Base-by-base conservation (phyloP, 2,113 vertebrate genomes). In the Corynorhinus townsendii region DNA sequence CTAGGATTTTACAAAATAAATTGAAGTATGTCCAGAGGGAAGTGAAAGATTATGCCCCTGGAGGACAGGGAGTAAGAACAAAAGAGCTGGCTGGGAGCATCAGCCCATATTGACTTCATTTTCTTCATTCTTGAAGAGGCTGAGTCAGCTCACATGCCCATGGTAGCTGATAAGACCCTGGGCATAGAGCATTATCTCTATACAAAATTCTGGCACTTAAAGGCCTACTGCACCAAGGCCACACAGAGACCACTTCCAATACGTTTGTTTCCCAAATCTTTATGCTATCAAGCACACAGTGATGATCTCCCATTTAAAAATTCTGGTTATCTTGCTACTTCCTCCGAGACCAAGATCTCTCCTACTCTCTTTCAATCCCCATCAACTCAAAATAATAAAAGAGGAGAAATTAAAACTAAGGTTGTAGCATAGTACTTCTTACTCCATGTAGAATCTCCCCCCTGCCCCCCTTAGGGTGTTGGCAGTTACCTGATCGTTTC, bases 401-500 rank as follows among this genome's bases (percentile, higher is more conserved):
- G 43, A 43, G 49, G 33, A 82, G 30, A 73, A 79, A 64, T 81
- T 14, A 84, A 94, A 90, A 45, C n/a, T 40, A 54, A 92, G 45
- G 69, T 38, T 24, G 45, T 4, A 38, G 49, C 28, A 72, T 15
- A 64, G n/a, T 14, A 28, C 47, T 81, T 69, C 28, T 47, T 91
- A 17, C 54, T 28, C 28, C 17, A 8, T 3, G 8, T 0, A 17
- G 71, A 59, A 82, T 0, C 49, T 16, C 16, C 10, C 2, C 28
- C n/a, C n/a, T n/a, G n/a, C n/a, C n/a, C 14, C 12, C 4, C 24
- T 14, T 15, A 49, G 64, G 30, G 49, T 22, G 49, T 7, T 33
- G 76, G 38, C 10, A 56, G 35, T 95, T 94, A 99, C 99, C 99
- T 94, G 99, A 99, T 96, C 99, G 98, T 84, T 98, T 98, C 95